These are phyloP conservation scores for Pomacea maculata DNA, from an alignment of 1,140 invertebrate genomes.

Conservation along the genomic window DNA sequence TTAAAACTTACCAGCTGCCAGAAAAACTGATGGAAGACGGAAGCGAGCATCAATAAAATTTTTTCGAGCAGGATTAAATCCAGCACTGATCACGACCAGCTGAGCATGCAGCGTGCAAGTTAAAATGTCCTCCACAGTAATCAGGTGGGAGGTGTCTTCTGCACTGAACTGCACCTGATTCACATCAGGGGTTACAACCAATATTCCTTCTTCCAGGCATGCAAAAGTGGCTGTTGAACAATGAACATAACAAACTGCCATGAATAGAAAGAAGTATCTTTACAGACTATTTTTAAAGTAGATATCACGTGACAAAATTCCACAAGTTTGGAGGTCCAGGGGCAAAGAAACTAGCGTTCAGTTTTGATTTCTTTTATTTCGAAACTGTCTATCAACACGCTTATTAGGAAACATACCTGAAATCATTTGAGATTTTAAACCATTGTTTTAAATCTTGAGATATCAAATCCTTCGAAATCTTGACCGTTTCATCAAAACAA, in stretches of 20 bases:
- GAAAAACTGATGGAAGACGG: slow-evolving; percentile 50
- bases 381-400: too few species aligned
- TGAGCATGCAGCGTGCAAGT: slow-evolving; percentile 48
- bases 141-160: slow-evolving; percentile 43
- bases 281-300: too few species aligned
- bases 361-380: too few species aligned
- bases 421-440: too few species aligned
- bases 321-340: too few species aligned
- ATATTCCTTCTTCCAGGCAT: slow-evolving; percentile 51
- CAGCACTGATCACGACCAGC: slow-evolving; percentile 54
- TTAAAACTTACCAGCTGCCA: slow-evolving; percentile 53
- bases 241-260: background rate
- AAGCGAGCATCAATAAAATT: slow-evolving; percentile 32
- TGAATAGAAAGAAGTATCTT: background rate
- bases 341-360: too few species aligned
- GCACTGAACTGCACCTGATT: slow-evolving; percentile 31
- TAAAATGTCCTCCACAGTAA: slow-evolving; percentile 53
- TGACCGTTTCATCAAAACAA: background rate
- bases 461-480: background rate
- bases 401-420: too few species aligned
- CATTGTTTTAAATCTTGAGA: too few species aligned
- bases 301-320: too few species aligned
- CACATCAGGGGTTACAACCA: slow-evolving; percentile 49
- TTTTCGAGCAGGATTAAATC: slow-evolving; percentile 41
- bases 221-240: slow-evolving; percentile 50